Percentiles rank a stretch among this genome's conserved stretches.
phyloP scores from a whole-genome alignment of 2,113 vertebrate genomes.

The Martes martes region DNA sequence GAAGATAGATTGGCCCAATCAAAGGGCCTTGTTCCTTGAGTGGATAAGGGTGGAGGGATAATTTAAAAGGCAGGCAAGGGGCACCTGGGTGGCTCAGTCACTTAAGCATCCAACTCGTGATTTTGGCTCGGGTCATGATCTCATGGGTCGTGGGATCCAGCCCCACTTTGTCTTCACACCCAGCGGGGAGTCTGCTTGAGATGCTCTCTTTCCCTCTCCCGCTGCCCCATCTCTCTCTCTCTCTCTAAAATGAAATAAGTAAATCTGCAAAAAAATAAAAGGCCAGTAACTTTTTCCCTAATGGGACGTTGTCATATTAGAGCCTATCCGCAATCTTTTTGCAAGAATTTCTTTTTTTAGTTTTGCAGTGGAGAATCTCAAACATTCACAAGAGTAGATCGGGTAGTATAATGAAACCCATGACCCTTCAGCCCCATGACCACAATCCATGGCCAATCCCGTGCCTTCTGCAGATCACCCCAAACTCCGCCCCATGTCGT shows the following conservation, averaged over 20 bases:
- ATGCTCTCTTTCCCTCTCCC: background rate
- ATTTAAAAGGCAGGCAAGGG: background rate
- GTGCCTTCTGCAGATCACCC: background rate
- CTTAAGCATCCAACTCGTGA: background rate
- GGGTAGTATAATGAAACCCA: background rate
- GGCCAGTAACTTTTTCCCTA: background rate
- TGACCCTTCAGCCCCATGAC: too few species aligned
- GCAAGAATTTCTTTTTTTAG: background rate
- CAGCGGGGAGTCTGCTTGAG: background rate
- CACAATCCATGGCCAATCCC: background rate
- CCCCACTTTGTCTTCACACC: background rate
- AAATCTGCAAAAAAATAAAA: background rate
- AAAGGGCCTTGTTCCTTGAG: background rate
- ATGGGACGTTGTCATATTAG: background rate
- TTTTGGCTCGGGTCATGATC: background rate
- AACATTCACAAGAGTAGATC: background rate
- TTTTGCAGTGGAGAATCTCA: background rate
- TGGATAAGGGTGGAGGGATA: background rate
- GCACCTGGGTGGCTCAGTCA: background rate
- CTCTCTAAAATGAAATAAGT: background rate
- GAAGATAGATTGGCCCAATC: accelerated
- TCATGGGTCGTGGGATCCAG: background rate
- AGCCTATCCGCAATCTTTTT: background rate
- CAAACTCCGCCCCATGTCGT: accelerated
- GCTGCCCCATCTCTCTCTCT: background rate